Base-by-base conservation (phyloP, 2,113 vertebrate species). In the Rhegmatorhina hoffmannsi region DNA sequence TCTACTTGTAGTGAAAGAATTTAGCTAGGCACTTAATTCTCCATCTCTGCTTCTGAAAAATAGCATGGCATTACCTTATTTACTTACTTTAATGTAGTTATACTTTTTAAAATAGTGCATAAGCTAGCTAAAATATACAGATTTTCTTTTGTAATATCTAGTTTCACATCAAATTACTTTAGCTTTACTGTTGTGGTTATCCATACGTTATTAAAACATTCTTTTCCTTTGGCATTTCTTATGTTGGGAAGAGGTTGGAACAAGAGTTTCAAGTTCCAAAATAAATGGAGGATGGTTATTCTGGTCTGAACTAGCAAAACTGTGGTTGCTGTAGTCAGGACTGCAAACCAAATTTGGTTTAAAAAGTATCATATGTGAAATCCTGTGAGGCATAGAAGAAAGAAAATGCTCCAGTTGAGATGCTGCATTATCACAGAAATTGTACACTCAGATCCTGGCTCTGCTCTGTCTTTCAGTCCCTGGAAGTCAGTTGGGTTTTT, bases 221-320 rank as follows among this genome's bases (percentile, higher is more conserved):
- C 79, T 94, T 94, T 85, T 89, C 67, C 55, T 91, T 89, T 94
- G 92, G 92, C 90, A 93, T 95, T 94, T 95, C 90, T 89, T 95
- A 44, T 95, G 78, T 31, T 72, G 87, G 77, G 89, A 91, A 70
- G 88, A 89, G 76, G 60, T 6, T 80, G 73, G 66, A 96, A 96
- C 76, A 49, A 95, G 95, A 94, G 95, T 93, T 95, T 93, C 92
- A 92, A 87, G 90, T 94, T 97, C 90, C 94, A 92, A 4, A 90
- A 87, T 96, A 96, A 94, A 95, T 86, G 78, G 40, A 91, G 56
- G 38, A 91, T 74, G 60, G 85, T 95, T 96, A 84, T 95, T 95
- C 95, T 94, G 89, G 87, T 96, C 89, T 94, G 86, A 94, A 88
- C 87, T 96, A 95, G 90, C 92, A 95, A 91, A 96, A 94, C 85